Conservation (phyloP, 2,797 vertebrate genomes). For the Spinus pinus region DNA sequence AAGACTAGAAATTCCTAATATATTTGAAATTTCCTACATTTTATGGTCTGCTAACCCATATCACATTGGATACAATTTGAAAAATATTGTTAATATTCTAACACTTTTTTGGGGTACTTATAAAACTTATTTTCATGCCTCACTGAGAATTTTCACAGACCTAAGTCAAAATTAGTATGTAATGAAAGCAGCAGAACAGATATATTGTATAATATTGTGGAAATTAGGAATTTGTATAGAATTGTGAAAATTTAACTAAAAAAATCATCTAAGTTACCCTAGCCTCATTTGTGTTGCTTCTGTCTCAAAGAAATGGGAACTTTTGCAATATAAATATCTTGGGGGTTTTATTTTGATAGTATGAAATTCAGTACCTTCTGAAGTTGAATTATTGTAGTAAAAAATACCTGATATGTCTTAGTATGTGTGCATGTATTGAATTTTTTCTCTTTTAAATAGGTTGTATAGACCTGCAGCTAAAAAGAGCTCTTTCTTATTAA, state of each 20-base stretch:
- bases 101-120: neutral
- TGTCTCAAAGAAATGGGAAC: neutral
- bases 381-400: neutral
- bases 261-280: neutral
- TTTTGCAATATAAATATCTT: neutral
- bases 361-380: neutral
- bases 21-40: neutral
- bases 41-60: neutral
- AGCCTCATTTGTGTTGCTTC: neutral
- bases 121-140: neutral
- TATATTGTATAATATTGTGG: neutral
- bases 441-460: neutral
- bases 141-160: neutral
- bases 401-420: neutral
- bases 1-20: neutral
- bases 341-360: neutral
- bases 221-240: neutral
- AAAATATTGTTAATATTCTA: neutral
- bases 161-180: neutral
- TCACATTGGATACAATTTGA: neutral
- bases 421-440: neutral
- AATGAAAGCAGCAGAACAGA: neutral
- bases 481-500: neutral
- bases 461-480: neutral
- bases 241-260: neutral